Evolutionary conservation across 2,797 vertebrate genomes (phyloP).

Genomic region (Garrulus glandarius): DNA sequence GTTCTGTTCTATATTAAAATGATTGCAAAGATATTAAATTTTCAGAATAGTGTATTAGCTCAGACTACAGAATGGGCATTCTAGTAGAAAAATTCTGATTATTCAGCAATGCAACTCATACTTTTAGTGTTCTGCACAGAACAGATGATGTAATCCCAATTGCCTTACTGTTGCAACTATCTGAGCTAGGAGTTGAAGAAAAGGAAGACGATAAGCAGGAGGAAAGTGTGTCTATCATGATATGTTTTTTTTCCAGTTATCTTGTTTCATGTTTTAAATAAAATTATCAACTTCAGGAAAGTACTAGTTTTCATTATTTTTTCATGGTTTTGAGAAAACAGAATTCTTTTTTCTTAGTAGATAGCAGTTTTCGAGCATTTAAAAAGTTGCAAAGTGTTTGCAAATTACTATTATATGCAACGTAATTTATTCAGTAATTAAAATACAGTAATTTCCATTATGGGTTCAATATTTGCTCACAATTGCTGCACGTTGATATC

Average conservation of each 20-base stretch:
- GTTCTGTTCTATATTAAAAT: constrained; percentile 17
- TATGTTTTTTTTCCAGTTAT: not conserved
- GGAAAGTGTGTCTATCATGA: not conserved
- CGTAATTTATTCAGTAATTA: constrained; percentile 20
- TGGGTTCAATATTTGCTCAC: not conserved
- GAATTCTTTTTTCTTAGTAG: not conserved
- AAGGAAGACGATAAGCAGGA: not conserved
- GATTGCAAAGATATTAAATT: constrained; percentile 37
- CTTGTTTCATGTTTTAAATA: not conserved
- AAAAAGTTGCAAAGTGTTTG: not conserved
- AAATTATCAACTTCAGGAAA: not conserved
- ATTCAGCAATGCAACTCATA: not conserved
- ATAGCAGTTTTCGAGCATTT: not conserved
- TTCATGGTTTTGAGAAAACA: not conserved
- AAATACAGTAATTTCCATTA: not conserved
- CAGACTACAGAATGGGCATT: not conserved
- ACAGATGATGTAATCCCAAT: not conserved
- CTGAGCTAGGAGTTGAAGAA: not conserved
- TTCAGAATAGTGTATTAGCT: not conserved
- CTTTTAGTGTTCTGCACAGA: not conserved
- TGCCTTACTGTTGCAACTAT: not conserved
- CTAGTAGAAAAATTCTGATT: not conserved
- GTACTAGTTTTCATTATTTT: not conserved
- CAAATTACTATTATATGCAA: not conserved
- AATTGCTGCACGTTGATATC: not conserved